A percentile compares a stretch with the other conserved stretches of the same genome.
These are phyloP conservation scores for Pachycephus smyrnensis DNA, from an alignment of 2,888 invertebrate species.

Conservation along the genomic window DNA sequence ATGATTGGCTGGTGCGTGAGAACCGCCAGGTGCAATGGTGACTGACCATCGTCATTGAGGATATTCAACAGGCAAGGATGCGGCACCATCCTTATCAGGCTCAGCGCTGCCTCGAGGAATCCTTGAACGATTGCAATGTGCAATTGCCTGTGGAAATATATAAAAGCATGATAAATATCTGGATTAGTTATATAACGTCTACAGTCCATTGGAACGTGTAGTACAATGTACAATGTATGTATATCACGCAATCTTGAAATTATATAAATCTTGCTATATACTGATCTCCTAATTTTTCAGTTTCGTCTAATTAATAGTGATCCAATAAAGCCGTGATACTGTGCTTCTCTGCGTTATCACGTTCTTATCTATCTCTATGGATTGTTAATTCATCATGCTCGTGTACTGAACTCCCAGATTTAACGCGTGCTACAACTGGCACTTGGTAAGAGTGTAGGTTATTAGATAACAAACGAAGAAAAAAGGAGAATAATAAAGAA, in stretches of 20 bases:
- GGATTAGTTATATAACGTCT: background rate
- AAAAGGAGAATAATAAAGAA: background rate
- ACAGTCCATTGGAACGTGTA: background rate
- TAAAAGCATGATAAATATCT: conserved; percentile 14
- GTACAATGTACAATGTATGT: background rate
- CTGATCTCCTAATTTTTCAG: too few species aligned
- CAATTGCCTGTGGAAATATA: conserved; percentile 76
- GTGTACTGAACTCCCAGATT: background rate
- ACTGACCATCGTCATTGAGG: conserved; percentile 82
- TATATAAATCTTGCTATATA: too few species aligned
- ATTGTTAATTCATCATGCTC: background rate
- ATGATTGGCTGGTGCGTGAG: conserved; percentile 81
- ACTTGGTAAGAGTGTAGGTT: background rate
- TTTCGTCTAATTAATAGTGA: too few species aligned
- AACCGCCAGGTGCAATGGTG: conserved; percentile 89
- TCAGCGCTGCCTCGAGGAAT: conserved; percentile 78
- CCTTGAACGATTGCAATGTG: conserved; percentile 88
- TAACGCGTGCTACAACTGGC: background rate
- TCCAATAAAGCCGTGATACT: background rate
- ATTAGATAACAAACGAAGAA: background rate
- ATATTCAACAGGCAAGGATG: conserved; percentile 83
- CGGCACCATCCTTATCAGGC: conserved; percentile 82
- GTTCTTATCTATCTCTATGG: background rate
- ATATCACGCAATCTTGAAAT: too few species aligned
- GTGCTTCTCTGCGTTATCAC: background rate